Evolutionary conservation across 2,113 vertebrate genomes (phyloP), one percentile per base, ranked within the genome.

Genomic region (Crotalus horridus): DNA sequence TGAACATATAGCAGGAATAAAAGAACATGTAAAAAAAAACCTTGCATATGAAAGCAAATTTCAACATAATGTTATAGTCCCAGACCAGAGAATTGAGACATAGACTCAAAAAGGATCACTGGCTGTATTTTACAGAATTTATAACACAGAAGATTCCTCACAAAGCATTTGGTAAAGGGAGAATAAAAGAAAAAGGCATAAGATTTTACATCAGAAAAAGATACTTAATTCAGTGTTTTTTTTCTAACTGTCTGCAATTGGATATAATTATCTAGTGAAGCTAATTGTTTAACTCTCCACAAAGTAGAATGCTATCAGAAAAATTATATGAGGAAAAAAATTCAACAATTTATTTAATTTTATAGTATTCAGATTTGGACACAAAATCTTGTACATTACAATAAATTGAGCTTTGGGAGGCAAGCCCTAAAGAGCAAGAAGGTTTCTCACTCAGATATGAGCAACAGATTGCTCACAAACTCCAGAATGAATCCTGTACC

Each of bases 151-250:
- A 88, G 13, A 64, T 17, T 3, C 23, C 59, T 93, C 55, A 95
- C 93, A 86, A 94, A 85, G 55, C 90, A 3, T 64, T 92, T 46
- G 46, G 12, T 91, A 93, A 95, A 46, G 9, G 69, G 81, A 85
- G 58, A 20, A 92, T 46, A 93, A 92, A 90, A 2, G 39, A 92
- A 33, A 90, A 96, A 93, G 93, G 53, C 51, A 64, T 88, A 85
- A 55, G 6, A 64, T 29, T 5, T 93, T 91, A 81, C 55, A 69
- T 93, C 39, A 91, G 51, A 93, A 95, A 5, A 87, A 95, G 95
- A 94, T 61, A 58, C 23, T 9, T 33, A 33, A 85, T 81, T 89
- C 90, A 3, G 3, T 90, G 17, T 24, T 93, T 33, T 6, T 21
- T 21, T 29, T 90, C 43, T 64, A 55, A 93, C 89, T 89, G 56